Base-by-base conservation (phyloP, 2,113 vertebrate species). In the Fulmarus glacialis region DNA sequence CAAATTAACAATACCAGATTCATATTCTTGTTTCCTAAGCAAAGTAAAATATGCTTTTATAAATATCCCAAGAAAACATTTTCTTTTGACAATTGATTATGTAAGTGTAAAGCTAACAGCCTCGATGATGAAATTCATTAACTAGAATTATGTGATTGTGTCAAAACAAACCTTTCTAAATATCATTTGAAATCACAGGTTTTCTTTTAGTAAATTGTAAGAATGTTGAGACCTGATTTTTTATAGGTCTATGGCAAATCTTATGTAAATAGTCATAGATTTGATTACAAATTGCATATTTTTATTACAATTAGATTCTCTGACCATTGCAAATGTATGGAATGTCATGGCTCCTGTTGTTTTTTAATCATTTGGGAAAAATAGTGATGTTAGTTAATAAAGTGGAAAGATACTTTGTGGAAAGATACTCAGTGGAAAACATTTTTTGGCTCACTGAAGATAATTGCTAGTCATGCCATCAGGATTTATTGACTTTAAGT, bases 1-100 rank as follows among this genome's bases (percentile, higher is more conserved):
- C 12, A 81, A 87, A 90, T 77, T 12, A 47, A 6, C 32, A 53
- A 8, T 38, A 43, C 11, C 20, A 38, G 29, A 50, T 50, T 64
- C 4, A 21, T 42, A 24, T 16, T 19, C 12, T 92, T 3, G 2
- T 47, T 88, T 78, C 0, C 2, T n/a, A 6, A 52, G 8, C 15
- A 73, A 59, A 67, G 15, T 5, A 71, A 72, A 58, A 77, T 45
- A 16, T n/a, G 3, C 3, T 63, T 58, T 16, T 48, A 5, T 17
- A 80, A 81, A 38, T 30, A 83, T 55, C 6, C 9, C 12, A 42
- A 63, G 8, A 50, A 70, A 32, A 63, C 2, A 13, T 29, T 87
- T 87, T 62, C 32, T 84, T 68, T 59, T 10, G 4, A 73, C 77
- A 81, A 73, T 36, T 34, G 11, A 16, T 63, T 72, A 19, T 56